phyloP scores from a whole-genome alignment of 2,888 invertebrate genomes.

The Ctena decussata region DNA sequence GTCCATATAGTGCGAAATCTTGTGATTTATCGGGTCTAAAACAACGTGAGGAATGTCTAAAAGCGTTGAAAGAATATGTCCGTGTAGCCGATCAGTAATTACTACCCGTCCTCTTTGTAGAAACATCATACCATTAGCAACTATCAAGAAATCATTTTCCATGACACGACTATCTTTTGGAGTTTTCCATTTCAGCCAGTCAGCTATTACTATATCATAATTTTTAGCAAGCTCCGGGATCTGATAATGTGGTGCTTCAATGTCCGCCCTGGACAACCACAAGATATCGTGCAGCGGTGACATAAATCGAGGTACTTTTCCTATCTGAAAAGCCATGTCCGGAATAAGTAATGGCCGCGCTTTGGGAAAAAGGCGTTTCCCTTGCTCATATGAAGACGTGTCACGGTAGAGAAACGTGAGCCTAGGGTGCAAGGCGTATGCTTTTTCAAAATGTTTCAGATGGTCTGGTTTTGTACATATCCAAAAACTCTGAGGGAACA shows the following conservation, averaged over 20 bases:
- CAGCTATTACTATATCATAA: background rate
- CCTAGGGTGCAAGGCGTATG: background rate
- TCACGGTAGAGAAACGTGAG: constrained; percentile 5
- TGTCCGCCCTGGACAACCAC: constrained; percentile 54
- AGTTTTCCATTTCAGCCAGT: constrained; percentile 11
- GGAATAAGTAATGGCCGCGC: constrained; percentile 45
- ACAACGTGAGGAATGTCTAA: background rate
- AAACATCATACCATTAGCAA: background rate
- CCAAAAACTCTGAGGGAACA: constrained; percentile 60
- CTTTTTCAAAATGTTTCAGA: background rate
- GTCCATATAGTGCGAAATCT: background rate
- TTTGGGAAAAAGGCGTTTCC: constrained; percentile 15
- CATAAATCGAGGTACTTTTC: constrained; percentile 38
- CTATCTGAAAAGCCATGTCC: constrained; percentile 66
- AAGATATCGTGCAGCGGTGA: constrained; percentile 57
- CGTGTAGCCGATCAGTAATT: background rate
- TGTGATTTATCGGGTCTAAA: background rate
- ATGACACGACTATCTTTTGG: background rate
- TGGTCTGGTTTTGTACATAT: background rate
- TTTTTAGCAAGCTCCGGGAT: background rate
- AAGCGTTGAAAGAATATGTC: background rate
- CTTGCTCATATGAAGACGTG: constrained; percentile 9
- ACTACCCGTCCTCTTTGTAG: background rate
- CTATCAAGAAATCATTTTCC: background rate
- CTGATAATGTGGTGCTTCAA: constrained; percentile 34